Evolutionary conservation across 2,113 vertebrate genomes (phyloP).

Genomic region (Corythaeola cristata): DNA sequence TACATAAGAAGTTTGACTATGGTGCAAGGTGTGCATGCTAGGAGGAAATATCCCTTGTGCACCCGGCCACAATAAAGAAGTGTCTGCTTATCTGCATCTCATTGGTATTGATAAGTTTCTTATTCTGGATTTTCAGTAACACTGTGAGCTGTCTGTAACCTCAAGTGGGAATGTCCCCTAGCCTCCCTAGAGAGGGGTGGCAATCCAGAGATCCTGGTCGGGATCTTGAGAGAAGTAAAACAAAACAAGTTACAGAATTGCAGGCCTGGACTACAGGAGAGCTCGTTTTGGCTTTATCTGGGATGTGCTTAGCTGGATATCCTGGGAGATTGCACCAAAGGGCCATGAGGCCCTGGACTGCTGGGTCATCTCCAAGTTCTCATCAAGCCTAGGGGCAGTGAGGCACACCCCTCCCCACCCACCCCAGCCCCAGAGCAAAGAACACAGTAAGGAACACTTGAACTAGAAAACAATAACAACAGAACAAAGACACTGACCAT

Average conservation of each 20-base stretch:
- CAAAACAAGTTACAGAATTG: not conserved
- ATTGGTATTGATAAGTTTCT: no score
- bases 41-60: no score
- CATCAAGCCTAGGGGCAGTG: not conserved
- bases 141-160: not conserved
- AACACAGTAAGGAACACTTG: not conserved
- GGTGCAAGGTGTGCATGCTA: no score
- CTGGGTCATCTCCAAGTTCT: not conserved
- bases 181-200: not conserved
- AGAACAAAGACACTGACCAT: not conserved
- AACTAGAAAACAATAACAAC: not conserved
- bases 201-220: not conserved
- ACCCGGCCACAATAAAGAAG: no score
- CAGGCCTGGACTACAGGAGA: not conserved
- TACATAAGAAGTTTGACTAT: no score
- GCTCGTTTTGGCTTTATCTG: not conserved
- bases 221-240: not conserved
- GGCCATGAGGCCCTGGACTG: not conserved
- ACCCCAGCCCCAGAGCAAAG: no score
- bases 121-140: no score
- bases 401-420: not conserved
- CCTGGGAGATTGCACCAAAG: not conserved
- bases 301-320: not conserved
- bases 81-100: no score
- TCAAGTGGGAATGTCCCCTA: not conserved